phyloP scores from a whole-genome alignment of 2,797 vertebrate species.

The Remorina albescens region DNA sequence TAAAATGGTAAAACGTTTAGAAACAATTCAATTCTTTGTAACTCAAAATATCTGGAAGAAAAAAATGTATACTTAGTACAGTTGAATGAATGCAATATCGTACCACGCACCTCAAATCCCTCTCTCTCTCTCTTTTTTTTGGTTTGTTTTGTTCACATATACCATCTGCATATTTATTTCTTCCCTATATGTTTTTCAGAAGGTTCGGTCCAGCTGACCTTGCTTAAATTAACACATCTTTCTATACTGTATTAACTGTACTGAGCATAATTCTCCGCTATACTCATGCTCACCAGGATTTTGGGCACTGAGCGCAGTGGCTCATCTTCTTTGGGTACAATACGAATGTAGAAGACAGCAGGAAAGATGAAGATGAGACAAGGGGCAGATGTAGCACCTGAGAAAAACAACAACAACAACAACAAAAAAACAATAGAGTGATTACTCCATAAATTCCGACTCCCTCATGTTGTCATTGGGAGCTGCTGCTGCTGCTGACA shows the following conservation, averaged over 20 bases:
- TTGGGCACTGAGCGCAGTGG: conserved; percentile 90
- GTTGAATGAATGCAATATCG: too few relatives aligned
- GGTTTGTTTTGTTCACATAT: background rate
- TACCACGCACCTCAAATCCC: background rate
- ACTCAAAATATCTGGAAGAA: background rate
- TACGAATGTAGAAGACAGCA: conserved; percentile 97
- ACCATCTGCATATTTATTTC: too few relatives aligned
- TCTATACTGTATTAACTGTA: background rate
- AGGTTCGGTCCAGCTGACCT: too few relatives aligned
- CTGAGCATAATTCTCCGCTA: background rate
- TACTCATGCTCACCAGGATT: conserved; percentile 87
- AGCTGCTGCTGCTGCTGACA: conserved; percentile 13
- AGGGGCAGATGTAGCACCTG: conserved; percentile 96
- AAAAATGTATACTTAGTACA: background rate
- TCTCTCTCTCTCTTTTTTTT: background rate
- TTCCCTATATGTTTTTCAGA: background rate
- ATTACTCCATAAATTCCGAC: conserved; percentile 12
- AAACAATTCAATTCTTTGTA: too few relatives aligned
- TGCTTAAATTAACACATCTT: background rate
- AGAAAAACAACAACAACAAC: conserved; percentile 29
- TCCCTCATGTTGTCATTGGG: conserved; percentile 8
- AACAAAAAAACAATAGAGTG: background rate
- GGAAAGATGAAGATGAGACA: conserved; percentile 99
- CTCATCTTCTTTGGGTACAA: conserved; percentile 94
- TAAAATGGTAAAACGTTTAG: too few relatives aligned